phyloP scores from a whole-genome alignment of 2,113 vertebrate genomes.

The Machaerirhynchus nigripectus region DNA sequence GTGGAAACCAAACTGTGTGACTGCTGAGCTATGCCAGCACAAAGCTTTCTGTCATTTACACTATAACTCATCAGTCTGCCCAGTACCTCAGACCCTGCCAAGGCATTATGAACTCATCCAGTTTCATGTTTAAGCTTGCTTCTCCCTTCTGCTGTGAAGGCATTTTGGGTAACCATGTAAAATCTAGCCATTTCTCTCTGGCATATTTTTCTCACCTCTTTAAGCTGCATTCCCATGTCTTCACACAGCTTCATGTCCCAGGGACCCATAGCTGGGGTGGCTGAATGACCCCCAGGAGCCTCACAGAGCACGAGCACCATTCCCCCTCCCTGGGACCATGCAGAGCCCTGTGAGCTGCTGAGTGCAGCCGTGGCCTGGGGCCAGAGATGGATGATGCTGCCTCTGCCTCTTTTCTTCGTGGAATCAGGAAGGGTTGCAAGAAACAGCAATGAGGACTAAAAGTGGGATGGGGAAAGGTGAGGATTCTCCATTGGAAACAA shows the following conservation, averaged over 20 bases:
- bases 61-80: not conserved
- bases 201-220: not conserved
- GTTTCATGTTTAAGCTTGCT: not conserved
- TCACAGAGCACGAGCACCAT: not conserved
- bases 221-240: not conserved
- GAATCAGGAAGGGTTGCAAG: not conserved
- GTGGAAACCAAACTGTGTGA: not conserved
- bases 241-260: not conserved
- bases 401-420: accelerated
- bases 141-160: not conserved
- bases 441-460: not conserved
- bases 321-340: accelerated
- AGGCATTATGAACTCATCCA: not conserved
- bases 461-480: not conserved
- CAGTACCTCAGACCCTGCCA: not conserved
- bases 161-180: not conserved
- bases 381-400: not conserved
- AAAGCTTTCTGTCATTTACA: not conserved
- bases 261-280: accelerated
- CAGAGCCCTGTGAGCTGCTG: not conserved
- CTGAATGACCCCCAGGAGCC: not conserved
- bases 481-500: not conserved
- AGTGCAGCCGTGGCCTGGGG: not conserved
- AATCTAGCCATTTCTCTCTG: not conserved
- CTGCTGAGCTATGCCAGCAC: not conserved